Evolutionary conservation across 23 tunicate genomes (phyloP).

Genomic region (Clavelina lepadiformis): DNA sequence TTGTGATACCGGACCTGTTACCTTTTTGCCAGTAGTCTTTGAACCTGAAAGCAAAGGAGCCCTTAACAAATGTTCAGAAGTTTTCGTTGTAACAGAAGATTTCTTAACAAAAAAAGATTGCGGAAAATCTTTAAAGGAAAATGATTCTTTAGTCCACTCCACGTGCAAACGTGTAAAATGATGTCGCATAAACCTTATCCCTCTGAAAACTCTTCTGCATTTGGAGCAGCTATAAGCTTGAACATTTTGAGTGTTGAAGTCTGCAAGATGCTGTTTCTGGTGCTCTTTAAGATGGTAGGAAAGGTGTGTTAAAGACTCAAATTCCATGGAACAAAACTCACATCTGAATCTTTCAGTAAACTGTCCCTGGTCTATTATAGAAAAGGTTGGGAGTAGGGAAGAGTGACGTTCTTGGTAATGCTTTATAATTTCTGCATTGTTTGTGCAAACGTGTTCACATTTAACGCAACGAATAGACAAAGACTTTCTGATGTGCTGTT

Average conservation of each 20-base stretch:
- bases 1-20: no score
- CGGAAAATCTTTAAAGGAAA: constrained; percentile 23
- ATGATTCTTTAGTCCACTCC: constrained; percentile 28
- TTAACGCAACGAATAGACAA: neutral
- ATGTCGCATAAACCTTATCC: constrained; percentile 9
- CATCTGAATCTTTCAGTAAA: neutral
- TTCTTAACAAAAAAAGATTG: constrained; percentile 2
- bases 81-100: no score
- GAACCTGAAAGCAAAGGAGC: no score
- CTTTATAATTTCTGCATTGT: neutral
- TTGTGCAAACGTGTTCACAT: constrained; percentile 4
- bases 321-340: neutral
- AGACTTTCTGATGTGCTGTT: neutral
- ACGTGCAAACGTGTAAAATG: constrained; percentile 36
- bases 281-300: constrained; percentile 15
- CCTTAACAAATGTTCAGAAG: no score
- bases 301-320: neutral
- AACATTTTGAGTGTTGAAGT: constrained; percentile 3
- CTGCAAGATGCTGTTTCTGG: neutral
- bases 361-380: neutral
- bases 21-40: no score
- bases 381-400: neutral
- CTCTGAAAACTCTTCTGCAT: constrained; percentile 38
- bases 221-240: constrained; percentile 27
- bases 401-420: constrained; percentile 3